Evolutionary conservation across 2,797 vertebrate genomes (phyloP).

Genomic region (Toxotes lorentzi): DNA sequence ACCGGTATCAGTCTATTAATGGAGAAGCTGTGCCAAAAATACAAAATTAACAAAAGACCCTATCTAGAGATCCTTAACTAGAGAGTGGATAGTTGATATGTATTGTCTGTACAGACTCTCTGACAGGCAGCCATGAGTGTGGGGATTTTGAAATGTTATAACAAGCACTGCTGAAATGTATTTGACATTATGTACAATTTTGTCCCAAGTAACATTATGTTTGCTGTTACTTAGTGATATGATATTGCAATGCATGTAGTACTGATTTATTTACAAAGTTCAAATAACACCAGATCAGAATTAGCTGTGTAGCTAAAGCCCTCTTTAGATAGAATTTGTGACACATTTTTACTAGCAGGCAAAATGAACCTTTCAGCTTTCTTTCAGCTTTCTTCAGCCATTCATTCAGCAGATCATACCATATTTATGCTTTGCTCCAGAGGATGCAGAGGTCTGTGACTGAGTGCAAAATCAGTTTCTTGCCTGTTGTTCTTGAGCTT

Average conservation of each 20-base stretch:
- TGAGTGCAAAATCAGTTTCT: constrained; percentile 62
- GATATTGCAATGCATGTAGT: not conserved
- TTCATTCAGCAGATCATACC: constrained; percentile 44
- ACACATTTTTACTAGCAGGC: not conserved
- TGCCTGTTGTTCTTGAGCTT: constrained; percentile 72
- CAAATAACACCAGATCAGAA: not conserved
- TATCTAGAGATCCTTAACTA: no score
- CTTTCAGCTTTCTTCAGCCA: not conserved
- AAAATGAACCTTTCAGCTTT: not conserved
- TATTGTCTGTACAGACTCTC: not conserved
- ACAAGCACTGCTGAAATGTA: not conserved
- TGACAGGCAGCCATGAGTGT: not conserved
- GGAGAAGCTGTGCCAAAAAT: not conserved
- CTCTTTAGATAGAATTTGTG: not conserved
- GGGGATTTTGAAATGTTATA: not conserved
- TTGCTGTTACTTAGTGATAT: not conserved
- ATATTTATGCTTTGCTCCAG: constrained; percentile 18
- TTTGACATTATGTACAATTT: not conserved
- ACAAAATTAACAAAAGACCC: no score
- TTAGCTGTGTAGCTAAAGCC: not conserved
- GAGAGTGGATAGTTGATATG: not conserved
- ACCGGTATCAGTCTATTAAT: not conserved
- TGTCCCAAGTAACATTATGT: not conserved
- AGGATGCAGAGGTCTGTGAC: constrained; percentile 47
- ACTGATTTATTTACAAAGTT: not conserved